Percentiles rank a stretch among this genome's conserved stretches.
phyloP scores from a whole-genome alignment of 2,113 vertebrate species.

The Aplodontia rufa region DNA sequence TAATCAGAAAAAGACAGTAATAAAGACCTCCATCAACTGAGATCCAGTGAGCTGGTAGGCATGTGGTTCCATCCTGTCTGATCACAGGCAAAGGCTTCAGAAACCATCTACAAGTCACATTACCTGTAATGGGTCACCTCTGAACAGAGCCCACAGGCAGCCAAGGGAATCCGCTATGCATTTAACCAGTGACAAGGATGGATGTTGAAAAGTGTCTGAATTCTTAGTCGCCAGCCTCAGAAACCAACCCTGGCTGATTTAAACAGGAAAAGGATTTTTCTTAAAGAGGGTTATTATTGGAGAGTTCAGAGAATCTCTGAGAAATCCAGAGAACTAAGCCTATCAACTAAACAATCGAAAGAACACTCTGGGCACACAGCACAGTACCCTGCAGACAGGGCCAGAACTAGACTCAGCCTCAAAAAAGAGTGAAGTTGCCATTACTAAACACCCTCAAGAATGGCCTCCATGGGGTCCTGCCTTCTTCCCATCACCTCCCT shows the following conservation, averaged over 20 bases:
- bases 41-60: background rate
- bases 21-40: background rate
- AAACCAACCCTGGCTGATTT: constrained; percentile 4
- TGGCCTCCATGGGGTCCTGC: background rate
- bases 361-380: background rate
- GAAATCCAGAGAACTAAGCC: background rate
- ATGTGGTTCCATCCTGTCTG: too few species aligned
- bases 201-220: background rate
- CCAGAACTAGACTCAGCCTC: background rate
- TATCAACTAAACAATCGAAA: background rate
- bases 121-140: background rate
- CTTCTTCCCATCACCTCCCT: background rate
- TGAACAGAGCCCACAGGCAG: background rate
- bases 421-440: background rate
- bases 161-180: background rate
- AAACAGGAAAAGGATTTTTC: background rate
- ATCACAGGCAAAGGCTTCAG: background rate
- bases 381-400: background rate
- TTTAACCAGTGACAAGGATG: background rate
- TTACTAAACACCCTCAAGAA: background rate
- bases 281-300: background rate
- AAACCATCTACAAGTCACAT: background rate
- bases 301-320: background rate
- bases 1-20: background rate
- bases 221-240: background rate